Base-by-base conservation (phyloP, 2,888 invertebrate species). In the Proisotoma minuta region DNA sequence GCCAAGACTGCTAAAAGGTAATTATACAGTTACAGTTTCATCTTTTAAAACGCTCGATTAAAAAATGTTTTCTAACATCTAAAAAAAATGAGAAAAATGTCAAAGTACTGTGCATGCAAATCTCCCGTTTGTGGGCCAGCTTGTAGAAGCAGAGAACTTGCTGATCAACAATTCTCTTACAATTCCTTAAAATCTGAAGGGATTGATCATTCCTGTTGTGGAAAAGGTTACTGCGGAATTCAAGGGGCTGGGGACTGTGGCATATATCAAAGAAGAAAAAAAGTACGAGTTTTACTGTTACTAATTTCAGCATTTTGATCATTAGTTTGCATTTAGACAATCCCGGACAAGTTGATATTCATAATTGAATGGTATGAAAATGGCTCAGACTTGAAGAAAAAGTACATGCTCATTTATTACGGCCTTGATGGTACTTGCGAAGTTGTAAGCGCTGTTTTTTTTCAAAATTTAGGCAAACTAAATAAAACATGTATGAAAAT, bases 361-460 rank as follows among this genome's bases (percentile, higher is more conserved):
- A 73, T 77, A 29, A 88, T 88, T 2, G 91, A 93, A 80, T 95
- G 92, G 92, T 91, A 86, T 76, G 94, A 94, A 76, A 84, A 85
- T 71, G 85, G 88, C 74, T 86, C 90, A 0, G 85, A 85, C 43
- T 81, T 88, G 18, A 79, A 85, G 23, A 85, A 88, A 73, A 84
- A 85, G 66, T 93, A 90, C 77, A 82, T 85, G 74, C 78, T 94
- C 52, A 86, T 86, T 73, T 94, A 83, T 77, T 91, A 85, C 77
- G 85, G 87, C 1, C 81, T 80, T 53, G 92, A 93, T 77, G 84
- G 85, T 73, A 86, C 89, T 0, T 78, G 93, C 27, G 93, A 94
- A 82, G 84, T 95, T 79, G 87, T 86, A 79, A 78, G 80, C 76
- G 29, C n/a, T 34, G 34, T 10, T 10, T 34, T 15, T 26, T 24